Conservation (phyloP, 2,113 vertebrate genomes). For the Scortum barcoo region DNA sequence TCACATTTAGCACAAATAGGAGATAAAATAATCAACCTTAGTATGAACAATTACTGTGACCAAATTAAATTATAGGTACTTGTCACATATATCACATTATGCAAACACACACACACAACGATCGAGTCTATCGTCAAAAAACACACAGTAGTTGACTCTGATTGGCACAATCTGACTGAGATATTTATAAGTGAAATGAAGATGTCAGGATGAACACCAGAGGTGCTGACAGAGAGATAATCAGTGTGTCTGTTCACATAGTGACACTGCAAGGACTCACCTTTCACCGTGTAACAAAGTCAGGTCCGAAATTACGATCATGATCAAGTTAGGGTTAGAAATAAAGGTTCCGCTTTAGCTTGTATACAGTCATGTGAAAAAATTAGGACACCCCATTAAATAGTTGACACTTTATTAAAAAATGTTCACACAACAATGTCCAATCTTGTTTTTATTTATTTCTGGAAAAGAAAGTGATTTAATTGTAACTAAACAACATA, state of each 20-base stretch:
- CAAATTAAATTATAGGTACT: neutral
- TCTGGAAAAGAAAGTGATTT: no score
- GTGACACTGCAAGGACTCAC: neutral
- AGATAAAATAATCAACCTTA: neutral
- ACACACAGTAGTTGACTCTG: conserved; percentile 2
- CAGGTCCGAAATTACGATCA: neutral
- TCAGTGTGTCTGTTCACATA: neutral
- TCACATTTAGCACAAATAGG: neutral
- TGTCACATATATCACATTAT: neutral
- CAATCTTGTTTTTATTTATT: no score
- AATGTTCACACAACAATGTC: no score
- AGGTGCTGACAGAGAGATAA: conserved; percentile 19
- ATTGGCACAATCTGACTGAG: conserved; percentile 15
- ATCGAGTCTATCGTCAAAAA: neutral
- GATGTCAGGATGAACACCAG: conserved; percentile 15
- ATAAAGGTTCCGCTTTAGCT: no score
- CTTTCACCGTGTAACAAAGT: neutral
- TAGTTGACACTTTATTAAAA: no score
- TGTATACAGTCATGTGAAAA: no score
- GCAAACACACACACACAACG: neutral
- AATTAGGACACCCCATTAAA: no score
- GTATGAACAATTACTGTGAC: neutral
- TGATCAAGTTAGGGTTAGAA: no score
- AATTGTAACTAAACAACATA: no score
- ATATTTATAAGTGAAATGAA: conserved; percentile 12